Base-by-base conservation (phyloP, 2,888 invertebrate genomes). In the Tortricodes alternella region DNA sequence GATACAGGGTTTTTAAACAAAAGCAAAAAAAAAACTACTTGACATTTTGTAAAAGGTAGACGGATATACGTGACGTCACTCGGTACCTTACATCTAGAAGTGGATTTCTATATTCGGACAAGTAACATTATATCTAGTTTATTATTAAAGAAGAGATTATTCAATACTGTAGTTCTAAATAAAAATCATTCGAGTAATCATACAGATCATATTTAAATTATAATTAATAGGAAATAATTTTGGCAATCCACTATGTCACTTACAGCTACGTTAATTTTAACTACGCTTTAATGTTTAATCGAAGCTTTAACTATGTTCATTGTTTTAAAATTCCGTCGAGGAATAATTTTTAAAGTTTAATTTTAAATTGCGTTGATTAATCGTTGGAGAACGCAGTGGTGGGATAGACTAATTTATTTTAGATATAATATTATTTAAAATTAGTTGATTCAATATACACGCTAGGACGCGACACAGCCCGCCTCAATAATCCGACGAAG, bases 1-100 rank as follows among this genome's bases (percentile, higher is more conserved):
- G 70, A 73, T 85, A 83, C 89, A 89, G 89, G 89, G 89, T 78
- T 77, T 87, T 76, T 18, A 73, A 75, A 71, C 48, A 60, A 66
- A 68, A 58, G 58, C 16, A 56, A 66, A 62, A 59, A 58, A 62
- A 66, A 64, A 73, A 60, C 57, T 60, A 63, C 60, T 63, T 73
- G 66, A 62, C 60, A 55, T 62, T 63, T 63, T 61, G 67, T n/a
- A 74, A 70, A 69, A 62, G 67, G 68, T 71, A 78, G 78, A 80
- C 80, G 78, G 79, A 80, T 73, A 71, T 59, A 66, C 71, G 70
- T 76, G 74, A 71, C 62, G 60, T 59, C 63, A 65, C 66, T 66
- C 68, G 67, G 57, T 58, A 32, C 16, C 70, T 71, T 73, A 74
- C 63, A 51, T 69, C 77, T 78, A 78, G 71, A 65, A 70, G 66